A percentile compares a stretch with the other conserved stretches of the same genome.
These are phyloP conservation scores for Acanthornis magna DNA, from an alignment of 2,797 vertebrate species.

Conservation along the genomic window DNA sequence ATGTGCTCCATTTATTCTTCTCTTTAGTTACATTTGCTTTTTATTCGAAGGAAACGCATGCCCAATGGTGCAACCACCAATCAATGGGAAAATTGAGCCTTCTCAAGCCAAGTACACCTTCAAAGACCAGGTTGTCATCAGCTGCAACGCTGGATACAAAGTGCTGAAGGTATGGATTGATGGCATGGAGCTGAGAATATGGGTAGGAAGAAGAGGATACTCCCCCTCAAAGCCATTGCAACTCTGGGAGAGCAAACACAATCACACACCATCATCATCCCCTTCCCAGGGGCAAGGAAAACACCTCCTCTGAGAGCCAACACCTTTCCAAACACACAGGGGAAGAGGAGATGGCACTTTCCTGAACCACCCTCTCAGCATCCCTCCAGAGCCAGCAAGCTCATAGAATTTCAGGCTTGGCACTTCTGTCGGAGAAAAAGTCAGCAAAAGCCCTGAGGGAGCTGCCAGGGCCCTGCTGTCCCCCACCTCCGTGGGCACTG, in stretches of 20 bases:
- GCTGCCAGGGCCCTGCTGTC: not conserved
- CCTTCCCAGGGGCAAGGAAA: not conserved
- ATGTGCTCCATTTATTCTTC: not conserved
- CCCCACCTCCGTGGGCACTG: not conserved
- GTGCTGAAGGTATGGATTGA: slow-evolving; percentile 80
- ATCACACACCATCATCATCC: not conserved
- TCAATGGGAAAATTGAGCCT: slow-evolving; percentile 82
- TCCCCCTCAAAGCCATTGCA: not conserved
- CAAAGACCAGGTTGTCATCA: slow-evolving; percentile 89
- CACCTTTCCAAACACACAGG: not conserved
- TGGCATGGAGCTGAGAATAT: not conserved
- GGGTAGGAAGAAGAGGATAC: not conserved
- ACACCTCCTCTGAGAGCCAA: not conserved
- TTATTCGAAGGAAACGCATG: slow-evolving; percentile 82
- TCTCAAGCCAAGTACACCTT: slow-evolving; percentile 86
- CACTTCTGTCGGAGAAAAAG: not conserved
- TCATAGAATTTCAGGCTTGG: not conserved
- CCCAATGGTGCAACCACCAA: slow-evolving; percentile 71
- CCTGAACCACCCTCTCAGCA: not conserved
- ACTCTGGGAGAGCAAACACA: not conserved
- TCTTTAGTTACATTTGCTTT: not conserved
- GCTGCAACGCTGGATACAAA: slow-evolving; percentile 85
- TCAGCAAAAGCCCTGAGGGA: not conserved
- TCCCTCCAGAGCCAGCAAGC: not conserved
- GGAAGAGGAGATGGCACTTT: not conserved